Base-by-base conservation (phyloP, 2,113 vertebrate genomes). In the Rhinolophus sinicus region DNA sequence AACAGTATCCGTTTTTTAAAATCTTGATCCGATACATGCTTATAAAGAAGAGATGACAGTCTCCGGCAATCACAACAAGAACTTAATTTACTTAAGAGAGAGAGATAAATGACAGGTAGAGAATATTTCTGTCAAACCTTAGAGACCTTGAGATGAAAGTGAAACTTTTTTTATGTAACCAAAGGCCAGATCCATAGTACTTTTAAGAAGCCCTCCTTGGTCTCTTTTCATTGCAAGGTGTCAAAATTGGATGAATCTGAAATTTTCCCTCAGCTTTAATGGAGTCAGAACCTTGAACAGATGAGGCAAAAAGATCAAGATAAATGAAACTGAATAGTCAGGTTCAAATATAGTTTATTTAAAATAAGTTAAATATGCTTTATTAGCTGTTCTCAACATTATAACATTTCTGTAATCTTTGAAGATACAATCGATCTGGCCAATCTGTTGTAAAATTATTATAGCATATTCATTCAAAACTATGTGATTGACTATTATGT, bases 21-120 rank as follows among this genome's bases (percentile, higher is more conserved):
- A n/a, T 95, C 73, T 93, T 97, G 78, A 95, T 96, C 24, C 78
- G 58, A 96, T 91, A 91, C 93, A 82, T 94, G 62, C 33, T 93
- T 88, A 95, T 81, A 82, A 88, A 90, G 52, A 82, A 85, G 84
- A 89, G 65, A 94, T 95, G 91, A 78, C 91, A 96, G 77, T 94
- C 73, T 54, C 65, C 69, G 78, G 50, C 84, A 76, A 73, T 80
- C 70, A 87, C 64, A 58, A 87, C 56, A 96, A 76, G 95, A 95
- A 96, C 56, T 95, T 98, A 97, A 97, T 97, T 97, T 97, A 93
- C 28, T 54, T 94, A 65, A 77, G 40, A 75, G n/a, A 75, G n/a
- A 90, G 77, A 96, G 88, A 65, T 64, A 97, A 95, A 47, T 93
- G 96, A 96, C 93, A 95, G 94, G 76, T 52, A 82, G 62, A 88